Percentiles rank a stretch among this genome's conserved stretches.
These are phyloP conservation scores for Larimichthys polyactis DNA, from an alignment of 2,113 vertebrate species.

Conservation along the genomic window DNA sequence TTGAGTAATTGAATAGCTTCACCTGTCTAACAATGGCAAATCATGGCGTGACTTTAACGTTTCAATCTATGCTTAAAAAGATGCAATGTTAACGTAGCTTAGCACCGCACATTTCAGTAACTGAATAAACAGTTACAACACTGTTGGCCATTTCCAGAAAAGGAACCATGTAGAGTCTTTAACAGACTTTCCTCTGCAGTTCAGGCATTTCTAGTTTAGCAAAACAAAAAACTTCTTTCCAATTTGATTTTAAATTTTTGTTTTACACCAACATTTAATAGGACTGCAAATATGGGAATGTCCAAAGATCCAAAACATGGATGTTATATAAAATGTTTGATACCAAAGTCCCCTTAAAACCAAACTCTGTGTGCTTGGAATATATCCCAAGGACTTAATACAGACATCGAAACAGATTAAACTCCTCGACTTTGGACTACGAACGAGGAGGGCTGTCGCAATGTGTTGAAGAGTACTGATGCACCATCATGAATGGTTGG, in stretches of 20 bases:
- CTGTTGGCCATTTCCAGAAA: not conserved
- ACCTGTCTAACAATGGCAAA: not conserved
- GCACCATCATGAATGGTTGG: too few species aligned
- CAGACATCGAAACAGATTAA: too few species aligned
- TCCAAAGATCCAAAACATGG: too few species aligned
- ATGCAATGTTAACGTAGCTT: not conserved
- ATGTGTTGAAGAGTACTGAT: too few species aligned
- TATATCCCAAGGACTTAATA: too few species aligned
- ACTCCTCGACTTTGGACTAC: too few species aligned
- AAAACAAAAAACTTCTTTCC: not conserved
- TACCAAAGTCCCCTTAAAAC: too few species aligned
- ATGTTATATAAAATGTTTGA: too few species aligned
- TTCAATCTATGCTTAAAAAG: not conserved
- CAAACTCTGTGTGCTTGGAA: too few species aligned
- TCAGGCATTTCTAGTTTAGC: not conserved
- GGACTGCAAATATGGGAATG: too few species aligned
- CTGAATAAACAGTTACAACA: not conserved
- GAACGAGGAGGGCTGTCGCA: too few species aligned
- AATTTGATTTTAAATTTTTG: not conserved
- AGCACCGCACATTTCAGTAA: not conserved
- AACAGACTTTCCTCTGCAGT: not conserved
- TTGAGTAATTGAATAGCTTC: conserved; percentile 10
- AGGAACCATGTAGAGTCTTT: not conserved
- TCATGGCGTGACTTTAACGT: not conserved
- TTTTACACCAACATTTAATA: not conserved